Conservation (phyloP, 2,113 vertebrate species). For the Sylvilagus bachmani region DNA sequence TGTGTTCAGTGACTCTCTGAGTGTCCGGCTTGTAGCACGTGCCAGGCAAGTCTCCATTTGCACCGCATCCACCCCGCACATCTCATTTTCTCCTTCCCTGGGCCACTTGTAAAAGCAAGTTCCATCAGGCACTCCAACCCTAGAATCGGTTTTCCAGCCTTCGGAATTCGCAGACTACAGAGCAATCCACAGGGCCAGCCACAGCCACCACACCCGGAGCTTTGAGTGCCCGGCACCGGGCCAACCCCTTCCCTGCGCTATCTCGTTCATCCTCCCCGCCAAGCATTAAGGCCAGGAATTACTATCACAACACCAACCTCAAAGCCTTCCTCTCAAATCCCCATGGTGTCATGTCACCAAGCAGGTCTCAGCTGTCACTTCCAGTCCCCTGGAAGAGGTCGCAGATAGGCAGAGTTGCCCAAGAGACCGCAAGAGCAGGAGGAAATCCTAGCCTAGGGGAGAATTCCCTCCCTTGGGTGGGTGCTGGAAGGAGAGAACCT, state of each 20-base stretch:
- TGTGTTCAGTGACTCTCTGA: background rate
- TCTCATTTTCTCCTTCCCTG: background rate
- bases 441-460: background rate
- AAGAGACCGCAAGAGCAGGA: background rate
- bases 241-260: background rate
- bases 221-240: rapidly evolving
- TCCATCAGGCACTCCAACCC: background rate
- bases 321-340: background rate
- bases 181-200: background rate
- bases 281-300: background rate
- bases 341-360: background rate
- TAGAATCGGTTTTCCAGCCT: background rate
- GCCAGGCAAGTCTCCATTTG: background rate
- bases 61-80: no score
- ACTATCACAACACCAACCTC: background rate
- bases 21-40: background rate
- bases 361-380: conserved; percentile 53
- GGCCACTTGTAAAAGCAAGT: background rate
- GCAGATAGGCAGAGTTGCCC: background rate
- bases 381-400: background rate
- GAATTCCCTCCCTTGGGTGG: background rate
- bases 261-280: background rate
- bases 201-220: rapidly evolving
- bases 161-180: background rate
- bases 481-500: background rate